Evolutionary conservation across 2,113 vertebrate genomes (phyloP).

Genomic region (Ardeotis arabs): DNA sequence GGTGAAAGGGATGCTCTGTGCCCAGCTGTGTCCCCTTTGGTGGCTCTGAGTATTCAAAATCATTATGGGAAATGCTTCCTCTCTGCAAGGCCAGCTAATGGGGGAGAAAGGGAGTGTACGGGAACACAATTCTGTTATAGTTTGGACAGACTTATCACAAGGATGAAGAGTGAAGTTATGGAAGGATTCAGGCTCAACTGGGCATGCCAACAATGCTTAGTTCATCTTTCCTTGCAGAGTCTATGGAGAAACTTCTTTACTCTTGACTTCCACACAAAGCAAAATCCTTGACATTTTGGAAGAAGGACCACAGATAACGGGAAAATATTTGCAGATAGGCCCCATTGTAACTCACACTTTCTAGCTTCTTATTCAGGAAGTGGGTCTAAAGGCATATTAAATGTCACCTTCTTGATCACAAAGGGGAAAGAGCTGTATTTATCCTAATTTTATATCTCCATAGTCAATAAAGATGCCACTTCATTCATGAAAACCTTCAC

Average conservation of each 20-base stretch:
- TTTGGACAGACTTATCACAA: background rate
- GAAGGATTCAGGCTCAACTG: background rate
- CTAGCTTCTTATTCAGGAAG: background rate
- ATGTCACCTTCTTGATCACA: constrained; percentile 7
- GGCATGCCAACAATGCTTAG: background rate
- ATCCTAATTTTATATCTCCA: constrained; percentile 5
- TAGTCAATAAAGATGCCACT: constrained; percentile 61
- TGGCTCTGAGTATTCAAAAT: constrained; percentile 24
- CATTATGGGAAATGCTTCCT: background rate
- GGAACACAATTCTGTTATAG: background rate
- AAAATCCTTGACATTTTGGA: constrained; percentile 9
- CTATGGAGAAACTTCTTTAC: background rate
- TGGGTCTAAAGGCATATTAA: background rate
- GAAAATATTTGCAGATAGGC: background rate
- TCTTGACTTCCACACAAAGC: constrained; percentile 4
- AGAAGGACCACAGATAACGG: background rate
- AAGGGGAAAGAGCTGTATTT: constrained; percentile 4
- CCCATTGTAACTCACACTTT: background rate
- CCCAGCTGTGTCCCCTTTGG: background rate
- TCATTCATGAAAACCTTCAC: constrained; percentile 50
- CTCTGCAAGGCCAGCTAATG: background rate
- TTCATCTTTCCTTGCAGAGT: background rate
- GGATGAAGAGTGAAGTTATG: background rate
- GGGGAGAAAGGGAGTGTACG: background rate
- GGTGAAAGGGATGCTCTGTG: constrained; percentile 39